Base-by-base conservation (phyloP, 2,888 invertebrate genomes). In the Alviniconcha strummeri region DNA sequence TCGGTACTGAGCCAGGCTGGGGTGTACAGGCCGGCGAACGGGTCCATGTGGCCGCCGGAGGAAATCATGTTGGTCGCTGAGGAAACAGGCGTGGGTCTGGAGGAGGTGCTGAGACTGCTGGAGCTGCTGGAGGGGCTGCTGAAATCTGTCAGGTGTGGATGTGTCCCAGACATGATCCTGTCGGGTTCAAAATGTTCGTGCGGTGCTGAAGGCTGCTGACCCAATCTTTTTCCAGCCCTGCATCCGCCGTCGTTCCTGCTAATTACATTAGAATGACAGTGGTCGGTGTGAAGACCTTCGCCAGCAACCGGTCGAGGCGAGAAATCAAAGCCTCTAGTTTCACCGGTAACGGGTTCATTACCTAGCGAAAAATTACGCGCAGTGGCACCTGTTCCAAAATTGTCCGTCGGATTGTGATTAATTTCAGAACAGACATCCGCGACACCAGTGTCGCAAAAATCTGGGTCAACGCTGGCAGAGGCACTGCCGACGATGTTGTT, bases 61-160 rank as follows among this genome's bases (percentile, higher is more conserved):
- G 52, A 9, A 19, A 19, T 78, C 36, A 11, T 5, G 57, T 57
- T 54, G n/a, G 60, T 19, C 3, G 36, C 15, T 5, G 78, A 78
- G 19, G 78, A 52, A 78, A 15, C 64, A 64, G 78, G 19, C 13
- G 64, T 52, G 4, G 57, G 15, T 5, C 36, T 57, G 13, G 60
- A 36, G 6, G 69, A 69, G 64, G 64, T 64, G 64, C 78, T 52
- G 6, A 77, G 8, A 52, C 77, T 57, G 78, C 78, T 78, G 52
- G 60, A 64, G 17, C 64, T 60, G 60, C 60, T 60, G 13, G 60
- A 60, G 8, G 64, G 78, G 36, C 64, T 64, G 19, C 19, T 77
- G 9, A 3, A 11, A n/a, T 57, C 57, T 6, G 9, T 3, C 74
- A 17, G 54, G 76, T 11, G 11, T 8, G 19, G 9, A 36, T 36